Evolutionary conservation across 2,113 vertebrate genomes (phyloP), one percentile per base, ranked within the genome.

Genomic region (Lates calcarifer): DNA sequence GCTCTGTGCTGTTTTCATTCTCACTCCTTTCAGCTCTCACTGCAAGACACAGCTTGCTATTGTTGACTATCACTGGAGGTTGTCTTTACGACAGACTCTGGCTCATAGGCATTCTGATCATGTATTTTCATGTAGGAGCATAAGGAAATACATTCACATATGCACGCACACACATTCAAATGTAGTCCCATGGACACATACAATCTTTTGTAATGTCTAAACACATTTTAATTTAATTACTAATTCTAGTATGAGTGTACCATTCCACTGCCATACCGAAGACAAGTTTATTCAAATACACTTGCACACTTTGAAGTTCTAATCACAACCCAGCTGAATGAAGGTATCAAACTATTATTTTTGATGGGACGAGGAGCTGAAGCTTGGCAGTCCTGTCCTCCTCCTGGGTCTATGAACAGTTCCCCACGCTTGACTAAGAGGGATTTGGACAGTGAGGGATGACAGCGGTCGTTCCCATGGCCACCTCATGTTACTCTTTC

Each of bases 41-140:
- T 77, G 83, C 87, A 90, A 87, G 87, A 90, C 79, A 84, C 88
- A 86, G 89, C 92, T 80, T 85, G 89, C 84, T 61, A 79, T 90
- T 91, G 89, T 85, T 6, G 14, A 82, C 62, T 55, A 73, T 78
- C 83, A 68, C 62, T 61, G 62, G 67, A 78, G 76, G 45, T 74
- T 73, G 57, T 82, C 66, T 83, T 83, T 81, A 55, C 76, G 53
- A 56, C 87, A 89, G 79, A 76, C 71, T 89, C 89, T 55, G 33
- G 37, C 49, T 76, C 0, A 5, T 11, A 47, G 60, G 57, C 47
- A 84, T 85, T 88, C 86, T 76, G 67, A 79, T 87, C 91, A 64
- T 85, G 85, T 86, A 79, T 85, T 86, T 83, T 87, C 88, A 84
- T 73, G 85, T 74, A 57, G 53, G 20, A 49, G 51, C 67, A 55